phyloP scores from a whole-genome alignment of 2,797 vertebrate genomes.

The Brachyrhaphis roseni region DNA sequence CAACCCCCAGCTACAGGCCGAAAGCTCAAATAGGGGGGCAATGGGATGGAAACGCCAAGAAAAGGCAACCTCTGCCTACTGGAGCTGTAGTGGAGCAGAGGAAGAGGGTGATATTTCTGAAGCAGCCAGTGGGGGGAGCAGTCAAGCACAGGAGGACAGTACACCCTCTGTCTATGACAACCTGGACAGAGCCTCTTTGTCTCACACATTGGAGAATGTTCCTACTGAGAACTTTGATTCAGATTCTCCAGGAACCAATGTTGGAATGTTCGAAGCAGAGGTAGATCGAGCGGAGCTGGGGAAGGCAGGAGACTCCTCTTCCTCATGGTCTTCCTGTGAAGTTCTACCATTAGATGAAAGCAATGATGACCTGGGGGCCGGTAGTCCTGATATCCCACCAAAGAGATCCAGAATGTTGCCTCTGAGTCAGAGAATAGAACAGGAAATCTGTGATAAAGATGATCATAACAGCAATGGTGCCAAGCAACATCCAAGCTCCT shows the following conservation, averaged over 20 bases:
- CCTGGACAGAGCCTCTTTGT: conserved; percentile 48
- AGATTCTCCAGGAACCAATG: background rate
- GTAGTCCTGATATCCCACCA: conserved; percentile 25
- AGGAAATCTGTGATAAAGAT: background rate
- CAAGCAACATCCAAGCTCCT: conserved; percentile 62
- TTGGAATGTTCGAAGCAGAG: conserved; percentile 11
- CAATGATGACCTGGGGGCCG: conserved; percentile 2
- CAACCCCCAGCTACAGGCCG: conserved; percentile 32
- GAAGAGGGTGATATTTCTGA: conserved; percentile 15
- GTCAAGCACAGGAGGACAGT: conserved; percentile 76
- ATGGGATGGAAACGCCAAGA: conserved; percentile 39
- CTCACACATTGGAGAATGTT: conserved; percentile 17
- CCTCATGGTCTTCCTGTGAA: conserved; percentile 81
- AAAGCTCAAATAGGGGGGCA: conserved; percentile 19
- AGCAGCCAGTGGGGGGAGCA: conserved; percentile 62
- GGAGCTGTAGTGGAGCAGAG: conserved; percentile 33
- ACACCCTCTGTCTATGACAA: conserved; percentile 80
- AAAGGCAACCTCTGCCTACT: conserved; percentile 31
- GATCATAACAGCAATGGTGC: conserved; percentile 3
- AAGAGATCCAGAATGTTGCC: conserved; percentile 30
- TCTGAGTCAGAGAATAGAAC: conserved; percentile 26
- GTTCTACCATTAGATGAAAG: conserved; percentile 68
- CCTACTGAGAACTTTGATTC: conserved; percentile 13
- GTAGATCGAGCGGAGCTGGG: conserved; percentile 31
- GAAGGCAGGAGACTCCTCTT: conserved; percentile 57